Evolutionary conservation across 2,888 invertebrate genomes (phyloP).

Genomic region (Pyrrhosoma nymphula): DNA sequence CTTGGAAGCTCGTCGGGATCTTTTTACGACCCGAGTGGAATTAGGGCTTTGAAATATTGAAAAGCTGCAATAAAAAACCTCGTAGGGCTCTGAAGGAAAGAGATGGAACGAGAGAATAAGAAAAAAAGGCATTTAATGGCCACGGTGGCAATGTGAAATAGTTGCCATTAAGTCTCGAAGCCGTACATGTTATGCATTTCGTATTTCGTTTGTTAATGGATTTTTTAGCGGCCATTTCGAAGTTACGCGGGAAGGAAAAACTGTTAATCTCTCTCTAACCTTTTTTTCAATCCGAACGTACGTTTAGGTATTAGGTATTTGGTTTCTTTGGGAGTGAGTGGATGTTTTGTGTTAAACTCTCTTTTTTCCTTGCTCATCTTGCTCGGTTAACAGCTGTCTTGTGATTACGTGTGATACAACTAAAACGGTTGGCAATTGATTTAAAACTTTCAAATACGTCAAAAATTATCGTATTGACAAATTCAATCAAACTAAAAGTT

Average conservation of each 20-base stretch:
- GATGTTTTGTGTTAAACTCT: background rate
- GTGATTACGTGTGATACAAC: background rate
- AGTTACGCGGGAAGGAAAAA: background rate
- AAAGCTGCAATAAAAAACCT: constrained; percentile 34
- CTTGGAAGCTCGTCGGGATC: background rate
- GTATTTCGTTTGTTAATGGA: constrained; percentile 27
- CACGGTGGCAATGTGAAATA: constrained; percentile 33
- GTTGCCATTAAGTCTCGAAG: constrained; percentile 25
- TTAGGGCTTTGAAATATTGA: constrained; percentile 51
- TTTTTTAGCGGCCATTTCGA: background rate
- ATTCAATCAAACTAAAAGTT: background rate
- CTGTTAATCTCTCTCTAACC: background rate
- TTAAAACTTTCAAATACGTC: background rate
- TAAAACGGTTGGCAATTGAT: background rate
- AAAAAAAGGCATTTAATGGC: constrained; percentile 33
- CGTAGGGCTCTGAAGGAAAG: constrained; percentile 11
- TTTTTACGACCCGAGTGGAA: constrained; percentile 42
- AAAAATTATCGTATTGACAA: background rate
- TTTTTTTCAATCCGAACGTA: background rate
- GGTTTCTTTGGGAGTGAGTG: background rate
- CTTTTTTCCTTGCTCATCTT: background rate
- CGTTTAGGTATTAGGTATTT: background rate
- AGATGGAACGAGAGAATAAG: background rate
- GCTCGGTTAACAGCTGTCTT: background rate
- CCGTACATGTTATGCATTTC: constrained; percentile 27